phyloP scores from a whole-genome alignment of 2,113 vertebrate genomes.

The Austrofundulus limnaeus region DNA sequence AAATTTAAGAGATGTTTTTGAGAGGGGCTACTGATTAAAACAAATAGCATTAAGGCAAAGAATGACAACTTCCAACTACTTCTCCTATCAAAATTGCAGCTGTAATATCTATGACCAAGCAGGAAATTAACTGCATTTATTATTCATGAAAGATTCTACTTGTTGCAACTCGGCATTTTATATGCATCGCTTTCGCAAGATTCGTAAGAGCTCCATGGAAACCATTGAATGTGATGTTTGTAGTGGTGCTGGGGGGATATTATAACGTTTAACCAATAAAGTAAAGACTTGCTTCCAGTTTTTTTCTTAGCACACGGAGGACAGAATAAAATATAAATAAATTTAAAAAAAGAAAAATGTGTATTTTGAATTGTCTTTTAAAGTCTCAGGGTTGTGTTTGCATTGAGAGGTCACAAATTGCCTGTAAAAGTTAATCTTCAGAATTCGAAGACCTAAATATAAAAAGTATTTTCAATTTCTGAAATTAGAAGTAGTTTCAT shows the following conservation, averaged over 20 bases:
- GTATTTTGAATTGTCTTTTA: no score
- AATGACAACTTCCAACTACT: conserved; percentile 45
- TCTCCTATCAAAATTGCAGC: conserved; percentile 74
- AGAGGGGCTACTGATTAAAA: conserved; percentile 50
- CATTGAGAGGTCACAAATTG: no score
- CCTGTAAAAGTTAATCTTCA: no score
- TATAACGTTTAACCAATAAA: not conserved
- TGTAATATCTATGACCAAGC: conserved; percentile 67
- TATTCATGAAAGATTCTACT: conserved; percentile 72
- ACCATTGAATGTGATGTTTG: not conserved
- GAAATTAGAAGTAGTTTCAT: not conserved
- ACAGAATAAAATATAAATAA: no score
- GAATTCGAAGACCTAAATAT: no score
- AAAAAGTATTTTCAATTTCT: not conserved
- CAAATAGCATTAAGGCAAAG: conserved; percentile 42
- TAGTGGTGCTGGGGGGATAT: not conserved
- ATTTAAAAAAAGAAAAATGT: no score
- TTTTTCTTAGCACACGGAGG: no score
- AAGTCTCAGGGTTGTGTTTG: no score
- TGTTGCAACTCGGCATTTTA: conserved; percentile 54
- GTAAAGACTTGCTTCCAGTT: not conserved
- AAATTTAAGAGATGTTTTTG: conserved; percentile 7
- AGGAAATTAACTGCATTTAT: conserved; percentile 75
- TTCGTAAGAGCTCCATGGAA: conserved; percentile 5
- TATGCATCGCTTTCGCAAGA: conserved; percentile 39